Evolutionary conservation across 2,797 vertebrate genomes (phyloP).

Genomic region (Steatocranus sp.): DNA sequence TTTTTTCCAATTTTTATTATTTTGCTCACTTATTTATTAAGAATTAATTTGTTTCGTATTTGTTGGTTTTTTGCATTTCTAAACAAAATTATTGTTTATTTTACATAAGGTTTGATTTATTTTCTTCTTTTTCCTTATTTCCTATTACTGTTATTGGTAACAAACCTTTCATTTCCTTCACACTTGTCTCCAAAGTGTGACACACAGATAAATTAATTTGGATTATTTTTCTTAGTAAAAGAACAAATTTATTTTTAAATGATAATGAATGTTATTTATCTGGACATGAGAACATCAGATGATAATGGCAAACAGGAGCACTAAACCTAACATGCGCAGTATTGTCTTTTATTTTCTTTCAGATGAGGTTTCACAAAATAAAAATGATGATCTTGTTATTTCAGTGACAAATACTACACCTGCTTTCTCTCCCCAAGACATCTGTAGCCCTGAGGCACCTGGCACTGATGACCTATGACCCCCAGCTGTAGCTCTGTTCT

Average conservation of each 20-base stretch:
- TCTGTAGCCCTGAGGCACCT: conserved; percentile 60
- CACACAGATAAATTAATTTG: background rate
- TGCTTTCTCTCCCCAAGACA: conserved; percentile 33
- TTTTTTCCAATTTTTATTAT: background rate
- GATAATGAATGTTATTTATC: background rate
- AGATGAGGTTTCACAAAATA: background rate
- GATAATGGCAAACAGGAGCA: background rate
- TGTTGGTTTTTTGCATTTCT: background rate
- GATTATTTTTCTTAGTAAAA: background rate
- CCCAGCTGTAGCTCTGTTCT: conserved; percentile 51
- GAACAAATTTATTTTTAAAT: background rate
- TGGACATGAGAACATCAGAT: background rate
- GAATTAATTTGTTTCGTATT: fast-evolving
- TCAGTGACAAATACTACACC: conserved; percentile 26
- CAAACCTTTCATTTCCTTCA: background rate
- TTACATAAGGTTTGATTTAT: background rate
- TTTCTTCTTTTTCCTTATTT: background rate
- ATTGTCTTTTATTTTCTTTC: background rate
- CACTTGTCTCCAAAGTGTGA: background rate
- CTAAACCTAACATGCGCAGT: background rate
- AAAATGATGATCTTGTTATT: background rate
- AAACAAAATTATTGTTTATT: background rate
- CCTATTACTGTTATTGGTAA: background rate
- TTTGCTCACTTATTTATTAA: background rate
- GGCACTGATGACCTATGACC: conserved; percentile 65